Percentiles rank a stretch among this genome's conserved stretches.
Conservation (phyloP, 2,888 invertebrate species). For the Cosmia pyralina region DNA sequence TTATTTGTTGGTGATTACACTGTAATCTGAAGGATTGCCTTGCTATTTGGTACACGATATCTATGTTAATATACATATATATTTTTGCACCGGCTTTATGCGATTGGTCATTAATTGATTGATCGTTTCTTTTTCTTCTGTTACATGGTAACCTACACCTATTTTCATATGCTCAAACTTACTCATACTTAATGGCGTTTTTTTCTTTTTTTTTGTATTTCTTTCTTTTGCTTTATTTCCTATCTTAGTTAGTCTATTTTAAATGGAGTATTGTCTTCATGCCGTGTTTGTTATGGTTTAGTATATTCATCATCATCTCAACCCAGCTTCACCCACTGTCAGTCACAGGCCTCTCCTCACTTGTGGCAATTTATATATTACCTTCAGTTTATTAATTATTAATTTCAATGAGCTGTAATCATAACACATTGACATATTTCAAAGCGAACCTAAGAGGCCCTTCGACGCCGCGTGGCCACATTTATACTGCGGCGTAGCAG, state of each 20-base stretch:
- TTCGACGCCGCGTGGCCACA: not conserved
- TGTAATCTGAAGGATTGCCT: conserved; percentile 30
- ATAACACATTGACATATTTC: not conserved
- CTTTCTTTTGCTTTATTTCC: no score
- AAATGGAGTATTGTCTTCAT: not conserved
- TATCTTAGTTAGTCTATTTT: not conserved
- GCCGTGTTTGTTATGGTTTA: not conserved
- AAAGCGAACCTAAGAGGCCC: not conserved
- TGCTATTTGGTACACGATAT: conserved; percentile 9
- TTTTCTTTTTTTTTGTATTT: no score
- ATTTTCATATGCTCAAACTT: not conserved
- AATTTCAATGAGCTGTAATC: not conserved
- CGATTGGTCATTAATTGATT: not conserved
- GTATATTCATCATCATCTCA: not conserved
- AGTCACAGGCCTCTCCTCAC: not conserved
- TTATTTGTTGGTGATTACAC: conserved; percentile 4
- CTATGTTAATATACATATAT: not conserved
- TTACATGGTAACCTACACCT: not conserved
- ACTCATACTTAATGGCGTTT: not conserved
- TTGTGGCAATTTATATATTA: not conserved
- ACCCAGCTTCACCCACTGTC: not conserved
- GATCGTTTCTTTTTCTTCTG: not conserved
- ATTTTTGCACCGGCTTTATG: not conserved
- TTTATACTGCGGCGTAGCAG: no score
- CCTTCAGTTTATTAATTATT: conserved; percentile 1